Evolutionary conservation across 2,797 vertebrate genomes (phyloP), one percentile per base, ranked within the genome.

Genomic region (Choloepus didactylus): DNA sequence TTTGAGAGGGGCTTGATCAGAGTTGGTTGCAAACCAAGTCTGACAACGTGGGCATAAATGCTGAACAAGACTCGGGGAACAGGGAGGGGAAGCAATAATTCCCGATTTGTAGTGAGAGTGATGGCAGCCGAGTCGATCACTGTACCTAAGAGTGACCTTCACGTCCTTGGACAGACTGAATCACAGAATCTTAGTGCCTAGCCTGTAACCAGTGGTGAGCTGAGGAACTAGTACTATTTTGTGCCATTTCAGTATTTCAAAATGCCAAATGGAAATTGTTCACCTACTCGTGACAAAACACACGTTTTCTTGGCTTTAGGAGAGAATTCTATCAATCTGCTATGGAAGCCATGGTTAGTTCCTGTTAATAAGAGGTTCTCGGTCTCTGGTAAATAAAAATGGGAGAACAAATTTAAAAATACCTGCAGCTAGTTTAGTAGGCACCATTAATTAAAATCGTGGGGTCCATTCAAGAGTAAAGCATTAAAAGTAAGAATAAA

Each of bases 311-410:
- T 49, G 72, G 54, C 19, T 80, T 79, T 64, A 23, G 80, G n/a
- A 83, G 80, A 81, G 23, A 86, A 70, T 23, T 60, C 38, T 86
- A 66, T 64, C 54, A 10, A 73, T 69, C 38, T 44, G 81, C 80
- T 84, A 25, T 5, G 41, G 15, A 62, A 79, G 69, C 70, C 46
- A 38, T 41, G 6, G 38, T n/a, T 77, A 0, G 5, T 54, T 66
- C 3, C 27, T 72, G 14, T 86, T 92, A 79, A 60, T 46, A 9
- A 94, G 73, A 91, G 21, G 38, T 49, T 88, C 38, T 93, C 23
- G 59, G 85, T 67, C 60, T 91, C 84, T 88, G 83, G 59, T 38
- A 54, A 90, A 73, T 77, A 49, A 60, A 66, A 91, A 46, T 2
- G 60, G 38, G 59, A 70, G 83, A 80, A 56, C 9, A 31, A n/a